These are phyloP conservation scores for Octopus bimaculoides DNA, from an alignment of 1,140 invertebrate species.

Conservation along the genomic window DNA sequence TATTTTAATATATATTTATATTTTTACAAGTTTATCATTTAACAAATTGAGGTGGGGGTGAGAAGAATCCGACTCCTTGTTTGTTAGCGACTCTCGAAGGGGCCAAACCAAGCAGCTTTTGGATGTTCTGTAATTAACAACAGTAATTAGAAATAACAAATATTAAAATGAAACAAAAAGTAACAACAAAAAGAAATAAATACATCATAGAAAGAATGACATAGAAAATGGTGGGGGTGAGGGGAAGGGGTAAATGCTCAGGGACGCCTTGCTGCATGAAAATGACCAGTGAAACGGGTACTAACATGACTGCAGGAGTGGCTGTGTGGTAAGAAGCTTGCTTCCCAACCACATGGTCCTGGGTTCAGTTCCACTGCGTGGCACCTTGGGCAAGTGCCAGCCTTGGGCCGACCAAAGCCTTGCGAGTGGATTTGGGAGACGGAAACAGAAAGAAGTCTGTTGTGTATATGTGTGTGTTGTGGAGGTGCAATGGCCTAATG, in stretches of 20 bases:
- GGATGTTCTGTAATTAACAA: constrained; percentile 80
- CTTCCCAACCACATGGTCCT: too few species aligned
- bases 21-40: constrained; percentile 21
- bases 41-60: constrained; percentile 40
- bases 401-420: too few species aligned
- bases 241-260: neutral
- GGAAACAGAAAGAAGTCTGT: too few species aligned
- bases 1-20: too few species aligned
- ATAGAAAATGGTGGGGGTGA: neutral
- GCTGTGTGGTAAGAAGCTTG: too few species aligned
- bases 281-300: neutral
- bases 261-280: neutral
- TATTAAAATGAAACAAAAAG: neutral
- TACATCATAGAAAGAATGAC: neutral
- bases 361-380: too few species aligned
- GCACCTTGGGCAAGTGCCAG: too few species aligned
- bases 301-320: too few species aligned
- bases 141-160: neutral
- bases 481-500: too few species aligned
- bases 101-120: constrained; percentile 95
- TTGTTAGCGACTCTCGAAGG: constrained; percentile 94
- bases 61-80: constrained; percentile 84
- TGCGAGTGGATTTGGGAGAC: too few species aligned
- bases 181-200: neutral
- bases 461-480: too few species aligned